Conservation (phyloP, 1,140 invertebrate genomes). For the Aphis gossypii region DNA sequence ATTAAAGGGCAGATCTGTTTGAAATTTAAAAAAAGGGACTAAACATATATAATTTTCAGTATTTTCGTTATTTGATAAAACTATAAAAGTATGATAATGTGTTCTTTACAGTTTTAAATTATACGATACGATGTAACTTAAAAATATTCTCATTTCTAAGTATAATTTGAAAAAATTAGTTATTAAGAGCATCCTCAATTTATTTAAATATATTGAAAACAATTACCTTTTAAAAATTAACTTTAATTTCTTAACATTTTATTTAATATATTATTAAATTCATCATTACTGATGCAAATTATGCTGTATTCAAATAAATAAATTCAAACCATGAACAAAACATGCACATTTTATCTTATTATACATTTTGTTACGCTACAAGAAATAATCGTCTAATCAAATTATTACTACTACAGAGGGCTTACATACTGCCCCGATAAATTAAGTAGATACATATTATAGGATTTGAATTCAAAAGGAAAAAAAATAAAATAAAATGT, state of each 20-base stretch:
- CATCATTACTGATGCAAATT: not conserved
- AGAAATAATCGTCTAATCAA: not conserved
- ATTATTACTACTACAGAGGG: not conserved
- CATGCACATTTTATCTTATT: conserved; percentile 6
- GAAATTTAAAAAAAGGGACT: conserved; percentile 38
- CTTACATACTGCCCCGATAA: not conserved
- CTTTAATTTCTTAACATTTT: not conserved
- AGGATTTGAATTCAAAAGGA: not conserved
- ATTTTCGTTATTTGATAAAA: not conserved
- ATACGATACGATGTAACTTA: not conserved
- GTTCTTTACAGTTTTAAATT: not conserved
- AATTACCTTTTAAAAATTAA: not conserved
- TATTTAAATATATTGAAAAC: not conserved
- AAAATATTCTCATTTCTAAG: not conserved
- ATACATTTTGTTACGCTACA: not conserved
- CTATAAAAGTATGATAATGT: not conserved
- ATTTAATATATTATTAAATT: not conserved
- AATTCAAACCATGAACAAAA: conserved; percentile 1
- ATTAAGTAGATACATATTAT: not conserved
- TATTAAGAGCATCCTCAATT: not conserved
- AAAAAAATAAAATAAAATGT: not conserved
- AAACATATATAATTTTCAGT: conserved; percentile 42
- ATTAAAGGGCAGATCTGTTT: conserved; percentile 55
- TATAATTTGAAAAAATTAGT: not conserved
- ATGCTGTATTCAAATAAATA: not conserved